Conservation (phyloP, 2,113 vertebrate species). For the Bujurquina vittata region DNA sequence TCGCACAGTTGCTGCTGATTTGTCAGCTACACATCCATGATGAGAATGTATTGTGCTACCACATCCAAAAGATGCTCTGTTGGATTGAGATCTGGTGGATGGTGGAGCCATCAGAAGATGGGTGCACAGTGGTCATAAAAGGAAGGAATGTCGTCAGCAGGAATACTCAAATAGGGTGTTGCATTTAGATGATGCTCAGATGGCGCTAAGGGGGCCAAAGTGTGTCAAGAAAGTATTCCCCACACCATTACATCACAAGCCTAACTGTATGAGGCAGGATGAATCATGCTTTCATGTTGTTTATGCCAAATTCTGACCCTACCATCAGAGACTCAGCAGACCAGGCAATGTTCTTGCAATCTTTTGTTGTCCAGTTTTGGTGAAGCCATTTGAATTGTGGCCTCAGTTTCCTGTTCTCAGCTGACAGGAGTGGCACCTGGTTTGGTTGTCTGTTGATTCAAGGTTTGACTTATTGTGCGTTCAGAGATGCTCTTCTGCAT, state of each 20-base stretch:
- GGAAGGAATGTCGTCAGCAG: neutral
- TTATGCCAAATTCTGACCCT: neutral
- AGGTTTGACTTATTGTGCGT: neutral
- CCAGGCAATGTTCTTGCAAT: neutral
- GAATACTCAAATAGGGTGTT: neutral
- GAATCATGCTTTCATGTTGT: neutral
- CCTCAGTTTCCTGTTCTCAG: neutral
- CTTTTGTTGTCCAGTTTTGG: neutral
- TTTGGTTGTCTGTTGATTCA: neutral
- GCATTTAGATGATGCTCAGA: neutral
- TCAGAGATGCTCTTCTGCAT: slow-evolving; percentile 1
- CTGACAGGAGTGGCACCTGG: neutral
- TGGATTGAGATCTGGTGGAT: neutral
- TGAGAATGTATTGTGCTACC: neutral
- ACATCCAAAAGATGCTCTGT: neutral
- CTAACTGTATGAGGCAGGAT: neutral
- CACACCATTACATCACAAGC: neutral
- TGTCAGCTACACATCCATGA: neutral
- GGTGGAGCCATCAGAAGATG: neutral
- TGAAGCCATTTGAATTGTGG: neutral
- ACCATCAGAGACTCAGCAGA: neutral
- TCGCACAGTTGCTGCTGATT: neutral
- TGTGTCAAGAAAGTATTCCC: neutral
- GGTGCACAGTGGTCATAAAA: neutral
- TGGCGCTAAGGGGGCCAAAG: neutral